Percentiles rank a stretch among this genome's conserved stretches.
phyloP scores from a whole-genome alignment of 2,888 invertebrate genomes.

The Aspidiotus destructor region DNA sequence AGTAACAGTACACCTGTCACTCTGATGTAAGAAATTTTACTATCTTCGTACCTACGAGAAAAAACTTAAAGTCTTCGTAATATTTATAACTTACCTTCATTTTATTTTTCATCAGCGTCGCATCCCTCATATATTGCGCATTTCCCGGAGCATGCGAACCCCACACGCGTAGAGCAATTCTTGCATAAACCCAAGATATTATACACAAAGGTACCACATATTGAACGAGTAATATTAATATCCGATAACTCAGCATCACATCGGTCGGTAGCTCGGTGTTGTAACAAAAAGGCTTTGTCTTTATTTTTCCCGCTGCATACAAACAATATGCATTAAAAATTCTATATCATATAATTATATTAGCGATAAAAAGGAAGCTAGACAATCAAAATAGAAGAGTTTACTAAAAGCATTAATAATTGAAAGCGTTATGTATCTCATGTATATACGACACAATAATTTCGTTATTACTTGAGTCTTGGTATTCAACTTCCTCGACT shows the following conservation, averaged over 20 bases:
- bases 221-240: conserved; percentile 51
- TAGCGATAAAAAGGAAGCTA: background rate
- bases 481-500: conserved; percentile 45
- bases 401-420: background rate
- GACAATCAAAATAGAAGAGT: background rate
- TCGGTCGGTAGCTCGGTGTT: conserved; percentile 49
- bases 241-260: conserved; percentile 50
- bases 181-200: conserved; percentile 69
- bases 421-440: background rate
- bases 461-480: conserved; percentile 35
- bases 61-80: background rate
- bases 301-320: conserved; percentile 43
- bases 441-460: conserved; percentile 19
- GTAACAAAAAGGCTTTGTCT: conserved; percentile 51
- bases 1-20: no score
- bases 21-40: no score
- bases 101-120: conserved; percentile 69
- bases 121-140: conserved; percentile 65
- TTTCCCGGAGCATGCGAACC: conserved; percentile 69
- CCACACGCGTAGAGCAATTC: conserved; percentile 72
- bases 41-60: background rate
- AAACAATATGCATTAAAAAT: conserved; percentile 5
- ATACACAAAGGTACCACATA: conserved; percentile 72
- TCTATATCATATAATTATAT: background rate
- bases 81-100: conserved; percentile 54